These are phyloP conservation scores for Marasmarcha lunaedactyla DNA, from an alignment of 2,888 invertebrate species.

Conservation along the genomic window DNA sequence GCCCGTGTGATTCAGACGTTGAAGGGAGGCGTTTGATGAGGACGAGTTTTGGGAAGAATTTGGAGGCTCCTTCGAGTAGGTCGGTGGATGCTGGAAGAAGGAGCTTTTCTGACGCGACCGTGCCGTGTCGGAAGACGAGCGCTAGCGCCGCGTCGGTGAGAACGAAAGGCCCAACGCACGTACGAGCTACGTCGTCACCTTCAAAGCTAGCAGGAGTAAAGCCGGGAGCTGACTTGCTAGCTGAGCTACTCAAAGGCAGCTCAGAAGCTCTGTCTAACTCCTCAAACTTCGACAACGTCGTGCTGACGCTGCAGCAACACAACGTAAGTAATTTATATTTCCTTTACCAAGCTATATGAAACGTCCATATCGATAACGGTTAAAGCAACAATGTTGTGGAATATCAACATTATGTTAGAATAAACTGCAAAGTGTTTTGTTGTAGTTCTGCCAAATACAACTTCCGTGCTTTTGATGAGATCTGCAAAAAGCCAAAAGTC, in stretches of 20 bases:
- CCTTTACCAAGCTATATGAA: too few species aligned
- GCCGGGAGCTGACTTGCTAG: conserved; percentile 73
- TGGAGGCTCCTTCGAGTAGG: conserved; percentile 57
- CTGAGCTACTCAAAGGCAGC: conserved; percentile 82
- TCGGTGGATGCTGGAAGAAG: conserved; percentile 69
- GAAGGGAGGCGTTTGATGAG: conserved; percentile 68
- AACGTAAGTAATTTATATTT: conserved; percentile 47
- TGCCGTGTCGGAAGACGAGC: conserved; percentile 72
- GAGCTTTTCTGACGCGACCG: conserved; percentile 56
- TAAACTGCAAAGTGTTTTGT: too few species aligned
- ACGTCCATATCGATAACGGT: too few species aligned
- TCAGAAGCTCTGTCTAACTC: conserved; percentile 81
- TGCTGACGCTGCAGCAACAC: conserved; percentile 59
- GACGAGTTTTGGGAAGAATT: conserved; percentile 72
- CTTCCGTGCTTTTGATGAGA: too few species aligned
- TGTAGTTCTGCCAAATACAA: too few species aligned
- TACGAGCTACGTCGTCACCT: conserved; percentile 83
- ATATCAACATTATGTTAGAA: background rate
- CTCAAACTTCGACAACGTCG: conserved; percentile 61
- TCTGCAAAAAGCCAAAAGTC: too few species aligned
- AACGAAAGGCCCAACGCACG: conserved; percentile 72
- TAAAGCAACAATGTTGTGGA: background rate
- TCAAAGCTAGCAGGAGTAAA: conserved; percentile 77
- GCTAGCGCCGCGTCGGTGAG: conserved; percentile 60
- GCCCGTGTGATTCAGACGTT: conserved; percentile 73